Conservation (phyloP, 92 coral and sea anemone genomes). For the Bergia puertoricense region DNA sequence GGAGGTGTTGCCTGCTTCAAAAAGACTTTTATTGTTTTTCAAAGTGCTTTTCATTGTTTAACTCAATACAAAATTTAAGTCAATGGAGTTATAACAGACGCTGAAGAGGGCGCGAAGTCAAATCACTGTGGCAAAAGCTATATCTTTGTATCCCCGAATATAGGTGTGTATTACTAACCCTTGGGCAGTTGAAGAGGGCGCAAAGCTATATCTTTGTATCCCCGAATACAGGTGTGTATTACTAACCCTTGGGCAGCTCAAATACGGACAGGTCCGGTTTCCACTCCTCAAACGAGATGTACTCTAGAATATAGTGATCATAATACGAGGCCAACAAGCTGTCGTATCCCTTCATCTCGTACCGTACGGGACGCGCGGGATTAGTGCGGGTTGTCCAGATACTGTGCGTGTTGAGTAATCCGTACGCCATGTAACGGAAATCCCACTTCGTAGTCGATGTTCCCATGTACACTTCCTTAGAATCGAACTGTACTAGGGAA, state of each 20-base stretch:
- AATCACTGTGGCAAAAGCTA: too few species aligned
- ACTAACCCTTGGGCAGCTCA: constrained; percentile 88
- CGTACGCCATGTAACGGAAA: constrained; percentile 84
- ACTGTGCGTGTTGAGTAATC: constrained; percentile 80
- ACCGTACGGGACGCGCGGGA: constrained; percentile 90
- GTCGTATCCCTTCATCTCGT: constrained; percentile 98
- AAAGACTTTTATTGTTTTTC: too few species aligned
- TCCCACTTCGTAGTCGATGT: constrained; percentile 84
- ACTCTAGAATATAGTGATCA: constrained; percentile 86
- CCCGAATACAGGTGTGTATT: neutral
- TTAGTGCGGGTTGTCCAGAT: constrained; percentile 77
- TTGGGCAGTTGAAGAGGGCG: constrained; percentile 55
- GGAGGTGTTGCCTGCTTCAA: too few species aligned
- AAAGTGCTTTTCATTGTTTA: too few species aligned
- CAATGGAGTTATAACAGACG: too few species aligned
- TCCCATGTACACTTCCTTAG: constrained; percentile 83
- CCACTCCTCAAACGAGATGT: constrained; percentile 96
- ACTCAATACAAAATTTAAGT: too few species aligned
- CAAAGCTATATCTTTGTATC: neutral
- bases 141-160: neutral
- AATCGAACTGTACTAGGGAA: constrained; percentile 58
- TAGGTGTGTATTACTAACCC: constrained; percentile 50
- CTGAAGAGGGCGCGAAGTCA: too few species aligned
- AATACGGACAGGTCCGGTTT: constrained; percentile 78
- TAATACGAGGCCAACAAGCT: constrained; percentile 90